A percentile compares a stretch with the other conserved stretches of the same genome.
Evolutionary conservation across 2,888 invertebrate species (phyloP).

Genomic region (Iselma pallidipennis): DNA sequence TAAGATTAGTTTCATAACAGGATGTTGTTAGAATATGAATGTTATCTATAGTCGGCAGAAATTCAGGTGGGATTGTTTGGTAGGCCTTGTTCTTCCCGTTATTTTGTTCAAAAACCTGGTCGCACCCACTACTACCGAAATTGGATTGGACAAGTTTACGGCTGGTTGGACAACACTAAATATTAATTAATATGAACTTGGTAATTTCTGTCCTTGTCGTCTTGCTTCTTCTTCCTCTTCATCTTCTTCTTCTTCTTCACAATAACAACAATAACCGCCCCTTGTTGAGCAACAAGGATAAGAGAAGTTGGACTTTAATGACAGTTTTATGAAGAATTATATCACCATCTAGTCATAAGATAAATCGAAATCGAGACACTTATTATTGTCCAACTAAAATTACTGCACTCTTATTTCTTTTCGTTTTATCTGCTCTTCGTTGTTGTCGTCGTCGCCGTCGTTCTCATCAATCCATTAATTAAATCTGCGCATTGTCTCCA

Average conservation of each 20-base stretch:
- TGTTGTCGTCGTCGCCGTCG: constrained; percentile 16
- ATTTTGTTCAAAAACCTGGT: neutral
- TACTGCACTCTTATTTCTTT: constrained; percentile 19
- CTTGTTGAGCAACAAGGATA: neutral
- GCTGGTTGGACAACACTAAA: constrained; percentile 33
- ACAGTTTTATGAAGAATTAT: constrained; percentile 32
- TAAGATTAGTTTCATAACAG: constrained; percentile 32
- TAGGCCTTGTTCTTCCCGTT: neutral
- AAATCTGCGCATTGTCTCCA: constrained; percentile 40
- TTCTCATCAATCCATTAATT: constrained; percentile 43
- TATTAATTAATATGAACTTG: constrained; percentile 36
- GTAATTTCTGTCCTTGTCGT: constrained; percentile 31
- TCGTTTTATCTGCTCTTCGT: too few species aligned
- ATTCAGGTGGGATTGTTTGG: constrained; percentile 22
- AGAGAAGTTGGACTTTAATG: constrained; percentile 8
- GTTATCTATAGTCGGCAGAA: constrained; percentile 32
- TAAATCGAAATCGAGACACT: constrained; percentile 21
- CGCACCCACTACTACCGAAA: constrained; percentile 6
- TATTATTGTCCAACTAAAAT: constrained; percentile 34
- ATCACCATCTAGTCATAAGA: constrained; percentile 17
- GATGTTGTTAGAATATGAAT: constrained; percentile 30
- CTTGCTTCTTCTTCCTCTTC: too few species aligned
- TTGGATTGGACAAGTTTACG: constrained; percentile 27
- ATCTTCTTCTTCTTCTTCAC: too few species aligned
- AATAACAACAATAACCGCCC: neutral